These are phyloP conservation scores for Rynchops niger DNA, from an alignment of 2,113 vertebrate genomes.

Conservation along the genomic window DNA sequence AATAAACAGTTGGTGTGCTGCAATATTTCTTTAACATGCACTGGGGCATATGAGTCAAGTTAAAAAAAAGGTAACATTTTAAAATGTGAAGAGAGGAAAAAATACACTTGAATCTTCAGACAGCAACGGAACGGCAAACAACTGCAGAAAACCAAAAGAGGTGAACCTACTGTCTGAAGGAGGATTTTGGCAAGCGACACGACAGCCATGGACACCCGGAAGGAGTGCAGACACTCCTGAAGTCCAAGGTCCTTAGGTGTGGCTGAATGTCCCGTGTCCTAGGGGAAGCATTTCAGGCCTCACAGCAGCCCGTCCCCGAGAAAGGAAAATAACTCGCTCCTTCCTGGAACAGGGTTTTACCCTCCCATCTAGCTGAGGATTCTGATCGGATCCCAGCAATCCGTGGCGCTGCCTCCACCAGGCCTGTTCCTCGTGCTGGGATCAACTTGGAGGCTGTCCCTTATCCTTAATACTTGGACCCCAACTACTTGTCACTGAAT, in stretches of 20 bases:
- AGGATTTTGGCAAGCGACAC: constrained; percentile 36
- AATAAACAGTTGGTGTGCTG: constrained; percentile 63
- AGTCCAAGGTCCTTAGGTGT: not conserved
- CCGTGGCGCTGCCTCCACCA: not conserved
- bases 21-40: constrained; percentile 70
- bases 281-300: constrained; percentile 4
- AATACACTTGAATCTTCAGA: constrained; percentile 64
- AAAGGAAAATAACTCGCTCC: constrained; percentile 27
- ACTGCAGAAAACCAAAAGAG: constrained; percentile 63
- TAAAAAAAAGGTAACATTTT: constrained; percentile 67
- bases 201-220: constrained; percentile 2
- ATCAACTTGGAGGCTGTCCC: constrained; percentile 7
- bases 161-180: constrained; percentile 32
- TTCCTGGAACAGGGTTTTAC: constrained; percentile 3
- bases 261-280: not conserved
- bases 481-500: not conserved
- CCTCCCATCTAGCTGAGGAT: not conserved
- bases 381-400: not conserved
- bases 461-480: not conserved
- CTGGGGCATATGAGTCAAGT: constrained; percentile 42
- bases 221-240: constrained; percentile 1
- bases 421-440: not conserved
- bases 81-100: constrained; percentile 68
- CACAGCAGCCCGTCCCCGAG: not conserved
- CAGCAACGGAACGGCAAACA: constrained; percentile 19